These are phyloP conservation scores for Chinchilla lanigera DNA, from an alignment of 2,113 vertebrate species.

Conservation along the genomic window DNA sequence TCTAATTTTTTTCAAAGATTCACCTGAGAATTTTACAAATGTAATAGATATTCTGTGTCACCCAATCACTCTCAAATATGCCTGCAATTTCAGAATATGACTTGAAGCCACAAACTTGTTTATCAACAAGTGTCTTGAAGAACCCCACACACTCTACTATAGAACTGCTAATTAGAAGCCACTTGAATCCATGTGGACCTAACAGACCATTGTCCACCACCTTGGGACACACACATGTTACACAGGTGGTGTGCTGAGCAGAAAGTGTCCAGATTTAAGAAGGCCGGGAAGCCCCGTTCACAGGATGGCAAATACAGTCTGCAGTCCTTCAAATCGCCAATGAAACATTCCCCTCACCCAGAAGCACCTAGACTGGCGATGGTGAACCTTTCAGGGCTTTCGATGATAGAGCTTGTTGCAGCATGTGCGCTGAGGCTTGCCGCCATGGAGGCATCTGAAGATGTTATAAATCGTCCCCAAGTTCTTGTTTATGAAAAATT, in stretches of 20 bases:
- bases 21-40: background rate
- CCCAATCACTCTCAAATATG: background rate
- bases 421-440: background rate
- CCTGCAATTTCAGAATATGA: background rate
- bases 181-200: background rate
- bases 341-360: background rate
- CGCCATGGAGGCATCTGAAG: background rate
- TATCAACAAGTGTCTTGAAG: background rate
- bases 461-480: background rate
- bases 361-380: background rate
- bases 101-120: background rate
- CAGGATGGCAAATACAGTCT: background rate
- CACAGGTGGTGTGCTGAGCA: background rate
- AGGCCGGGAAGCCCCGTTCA: background rate
- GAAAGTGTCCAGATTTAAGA: background rate
- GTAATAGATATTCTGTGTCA: background rate
- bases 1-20: background rate
- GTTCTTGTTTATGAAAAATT: conserved; percentile 29
- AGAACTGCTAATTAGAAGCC: background rate
- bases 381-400: background rate
- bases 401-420: background rate
- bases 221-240: background rate
- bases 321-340: background rate
- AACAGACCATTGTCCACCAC: background rate
- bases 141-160: background rate